phyloP scores from a whole-genome alignment of 2,888 invertebrate species.

The Sepioteuthis lessoniana region DNA sequence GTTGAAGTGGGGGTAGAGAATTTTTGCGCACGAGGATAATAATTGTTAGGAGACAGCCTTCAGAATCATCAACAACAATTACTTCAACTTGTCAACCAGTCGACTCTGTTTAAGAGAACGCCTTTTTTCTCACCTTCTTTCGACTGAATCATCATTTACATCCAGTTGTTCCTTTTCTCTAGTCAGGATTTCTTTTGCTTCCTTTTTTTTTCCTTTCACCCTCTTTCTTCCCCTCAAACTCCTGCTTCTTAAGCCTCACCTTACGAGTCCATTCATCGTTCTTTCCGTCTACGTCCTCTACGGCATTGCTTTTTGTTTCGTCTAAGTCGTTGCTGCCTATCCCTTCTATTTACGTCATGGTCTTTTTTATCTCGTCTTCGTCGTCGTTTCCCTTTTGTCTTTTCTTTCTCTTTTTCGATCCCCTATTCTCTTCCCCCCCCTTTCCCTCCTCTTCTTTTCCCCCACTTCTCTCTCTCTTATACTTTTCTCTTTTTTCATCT shows the following conservation, averaged over 20 bases:
- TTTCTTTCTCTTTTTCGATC: background rate
- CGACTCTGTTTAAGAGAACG: background rate
- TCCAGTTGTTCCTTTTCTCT: too few species aligned
- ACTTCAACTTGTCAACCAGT: background rate
- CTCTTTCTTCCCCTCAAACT: background rate
- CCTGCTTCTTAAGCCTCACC: too few species aligned
- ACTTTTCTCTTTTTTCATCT: background rate
- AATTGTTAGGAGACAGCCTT: background rate
- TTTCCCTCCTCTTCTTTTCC: fast-evolving
- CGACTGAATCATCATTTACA: too few species aligned
- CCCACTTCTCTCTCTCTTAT: too few species aligned
- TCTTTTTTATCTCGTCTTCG: background rate
- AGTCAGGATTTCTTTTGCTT: too few species aligned
- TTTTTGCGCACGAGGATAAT: background rate
- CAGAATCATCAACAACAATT: background rate
- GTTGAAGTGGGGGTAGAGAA: background rate
- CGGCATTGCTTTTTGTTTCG: background rate
- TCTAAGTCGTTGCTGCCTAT: background rate
- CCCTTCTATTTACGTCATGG: background rate
- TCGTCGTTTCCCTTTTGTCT: background rate
- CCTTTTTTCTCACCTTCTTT: background rate
- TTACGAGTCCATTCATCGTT: too few species aligned
- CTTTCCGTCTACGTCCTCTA: background rate
- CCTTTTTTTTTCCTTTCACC: background rate
- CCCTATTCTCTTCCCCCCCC: background rate